Base-by-base conservation (phyloP, 1,140 invertebrate species). In the Micrasema minimum region DNA sequence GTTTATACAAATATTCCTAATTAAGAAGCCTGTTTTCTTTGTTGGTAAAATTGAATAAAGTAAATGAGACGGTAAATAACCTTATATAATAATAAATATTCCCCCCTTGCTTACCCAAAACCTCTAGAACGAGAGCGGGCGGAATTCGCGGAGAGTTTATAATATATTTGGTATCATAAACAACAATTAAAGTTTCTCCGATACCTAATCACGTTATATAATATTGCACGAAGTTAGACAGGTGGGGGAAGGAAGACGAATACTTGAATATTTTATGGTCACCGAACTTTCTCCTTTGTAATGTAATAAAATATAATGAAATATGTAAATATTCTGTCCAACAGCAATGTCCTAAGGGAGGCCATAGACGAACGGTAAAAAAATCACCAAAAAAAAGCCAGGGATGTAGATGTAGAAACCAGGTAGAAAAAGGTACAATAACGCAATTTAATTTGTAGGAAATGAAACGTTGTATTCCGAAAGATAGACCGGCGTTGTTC, bases 231-330 rank as follows among this genome's bases (percentile, higher is more conserved):
- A 41, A 43, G 14, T 43, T 59, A 7, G 55, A 41, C 55, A 59
- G 35, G 55, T 5, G 38, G 18, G 55, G 26, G 10, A 35, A 22
- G 55, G 35, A 59, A 59, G 55, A 59, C 10, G 55, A 59, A 41
- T 22, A 41, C 55, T 22, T 59, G 55, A 59, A 59, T 59, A 59
- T 59, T 59, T n/a, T 59, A 59, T 59, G 55, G 55, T 59, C 35
- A 59, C 37, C 55, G 55, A 59, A 59, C 31, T 59, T 59, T 16
- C 14, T 11, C 35, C 55, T 2, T 22, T 12, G 26, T 68, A 67
- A 72, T 67, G 48, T 37, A 62, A 72, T 72, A 69, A 65, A 59
- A 59, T 51, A 67, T 69, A 72, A 72, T 72, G 66, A 68, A 67
- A 38, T 72, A 72, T 72, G 71, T 46, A 72, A 72, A n/a, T n/a